A percentile compares a stretch with the other conserved stretches of the same genome.
Evolutionary conservation across 2,113 vertebrate species (phyloP).

Genomic region (Pteruthius melanotis): DNA sequence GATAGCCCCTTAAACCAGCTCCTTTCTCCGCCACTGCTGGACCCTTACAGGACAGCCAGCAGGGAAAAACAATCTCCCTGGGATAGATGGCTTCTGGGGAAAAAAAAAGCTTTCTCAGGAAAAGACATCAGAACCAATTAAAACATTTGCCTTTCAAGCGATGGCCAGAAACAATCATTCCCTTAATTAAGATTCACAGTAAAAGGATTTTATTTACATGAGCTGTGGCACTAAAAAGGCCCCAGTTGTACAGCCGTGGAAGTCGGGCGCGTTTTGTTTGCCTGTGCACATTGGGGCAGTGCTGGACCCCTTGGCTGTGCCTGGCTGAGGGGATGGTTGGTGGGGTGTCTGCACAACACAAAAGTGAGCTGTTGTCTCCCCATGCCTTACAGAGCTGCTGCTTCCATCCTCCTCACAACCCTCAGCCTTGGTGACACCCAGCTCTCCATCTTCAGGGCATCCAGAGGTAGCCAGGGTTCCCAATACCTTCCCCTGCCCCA

Average conservation of each 20-base stretch:
- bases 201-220: constrained; percentile 51
- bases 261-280: background rate
- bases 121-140: constrained; percentile 48
- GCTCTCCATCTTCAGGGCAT: accelerated
- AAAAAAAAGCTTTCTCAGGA: background rate
- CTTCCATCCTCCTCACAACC: background rate
- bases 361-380: accelerated
- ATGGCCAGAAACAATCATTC: constrained; percentile 37
- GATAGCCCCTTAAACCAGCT: background rate
- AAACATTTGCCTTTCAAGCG: constrained; percentile 26
- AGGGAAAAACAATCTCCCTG: background rate
- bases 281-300: accelerated
- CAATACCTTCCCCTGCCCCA: background rate
- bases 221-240: background rate
- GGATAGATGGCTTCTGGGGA: background rate
- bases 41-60: background rate
- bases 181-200: constrained; percentile 50
- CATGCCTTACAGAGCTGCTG: background rate
- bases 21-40: background rate
- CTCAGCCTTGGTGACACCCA: accelerated
- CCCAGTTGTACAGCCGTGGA: background rate
- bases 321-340: background rate
- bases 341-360: background rate
- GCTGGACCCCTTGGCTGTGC: background rate
- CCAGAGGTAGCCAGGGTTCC: accelerated